Evolutionary conservation across 2,797 vertebrate genomes (phyloP).

Genomic region (Anguilla marmorata): DNA sequence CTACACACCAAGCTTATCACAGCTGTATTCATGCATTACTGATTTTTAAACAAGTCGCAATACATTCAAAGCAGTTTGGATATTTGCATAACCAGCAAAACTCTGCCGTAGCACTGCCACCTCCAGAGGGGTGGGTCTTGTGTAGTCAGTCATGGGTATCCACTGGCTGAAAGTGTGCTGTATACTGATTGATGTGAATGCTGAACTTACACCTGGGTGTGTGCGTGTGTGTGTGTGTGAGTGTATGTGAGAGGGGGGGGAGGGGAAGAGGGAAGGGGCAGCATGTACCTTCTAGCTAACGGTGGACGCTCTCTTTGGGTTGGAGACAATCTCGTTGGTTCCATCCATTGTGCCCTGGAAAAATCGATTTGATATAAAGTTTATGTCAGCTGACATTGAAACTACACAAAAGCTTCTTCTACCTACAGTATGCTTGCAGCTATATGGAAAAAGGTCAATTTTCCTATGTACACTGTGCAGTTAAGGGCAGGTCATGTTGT

Average conservation of each 20-base stretch:
- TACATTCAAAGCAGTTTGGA: conserved; percentile 5
- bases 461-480: neutral
- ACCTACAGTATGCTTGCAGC: neutral
- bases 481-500: conserved; percentile 6
- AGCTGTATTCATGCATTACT: neutral
- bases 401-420: neutral
- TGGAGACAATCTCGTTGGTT: neutral
- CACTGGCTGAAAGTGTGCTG: conserved; percentile 23
- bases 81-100: neutral
- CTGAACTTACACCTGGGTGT: conserved; percentile 35
- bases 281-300: neutral
- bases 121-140: neutral
- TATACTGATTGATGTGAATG: conserved; percentile 33
- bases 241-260: conserved; percentile 21
- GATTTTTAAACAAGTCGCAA: neutral
- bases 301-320: neutral
- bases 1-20: neutral
- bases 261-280: conserved; percentile 57
- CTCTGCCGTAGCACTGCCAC: neutral
- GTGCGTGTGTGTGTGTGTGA: conserved; percentile 19
- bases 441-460: neutral
- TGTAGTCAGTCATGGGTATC: neutral
- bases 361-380: neutral
- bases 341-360: conserved; percentile 11
- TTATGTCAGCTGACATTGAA: neutral